A percentile compares a stretch with the other conserved stretches of the same genome.
These are phyloP conservation scores for Circaetus gallicus DNA, from an alignment of 2,113 vertebrate genomes.

Conservation along the genomic window DNA sequence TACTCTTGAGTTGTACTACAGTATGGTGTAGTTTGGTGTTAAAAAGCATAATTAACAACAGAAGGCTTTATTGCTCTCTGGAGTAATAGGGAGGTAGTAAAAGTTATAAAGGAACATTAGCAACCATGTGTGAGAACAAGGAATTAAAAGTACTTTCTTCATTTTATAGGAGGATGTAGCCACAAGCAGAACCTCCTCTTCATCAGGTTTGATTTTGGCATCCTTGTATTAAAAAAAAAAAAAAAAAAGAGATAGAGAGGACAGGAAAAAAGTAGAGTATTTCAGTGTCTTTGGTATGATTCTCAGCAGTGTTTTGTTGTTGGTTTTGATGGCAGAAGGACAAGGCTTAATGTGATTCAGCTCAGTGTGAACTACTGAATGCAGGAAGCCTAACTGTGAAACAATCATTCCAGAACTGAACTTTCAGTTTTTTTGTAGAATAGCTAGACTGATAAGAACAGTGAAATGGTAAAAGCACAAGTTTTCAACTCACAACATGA, in stretches of 20 bases:
- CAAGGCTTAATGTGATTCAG: not conserved
- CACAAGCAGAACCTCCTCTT: not conserved
- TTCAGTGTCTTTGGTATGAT: not conserved
- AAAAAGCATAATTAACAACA: not conserved
- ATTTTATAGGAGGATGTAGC: not conserved
- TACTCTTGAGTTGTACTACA: not conserved
- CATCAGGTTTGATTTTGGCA: not conserved
- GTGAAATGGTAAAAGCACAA: not conserved
- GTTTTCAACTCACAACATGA: not conserved
- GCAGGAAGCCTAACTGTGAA: not conserved
- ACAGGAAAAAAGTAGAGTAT: not conserved
- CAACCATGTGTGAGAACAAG: not conserved
- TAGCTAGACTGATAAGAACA: not conserved
- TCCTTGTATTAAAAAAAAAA: not conserved
- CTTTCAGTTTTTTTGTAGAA: not conserved
- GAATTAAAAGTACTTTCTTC: not conserved
- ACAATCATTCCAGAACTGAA: not conserved
- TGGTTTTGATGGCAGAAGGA: not conserved
- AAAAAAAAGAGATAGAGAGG: too few species aligned
- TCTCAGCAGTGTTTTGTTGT: not conserved
- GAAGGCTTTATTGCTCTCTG: not conserved
- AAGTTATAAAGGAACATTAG: not conserved
- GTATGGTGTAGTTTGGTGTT: not conserved
- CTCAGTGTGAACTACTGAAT: not conserved
- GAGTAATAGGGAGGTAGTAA: not conserved